phyloP scores from a whole-genome alignment of 2,888 invertebrate species.

The Bombylius major region DNA sequence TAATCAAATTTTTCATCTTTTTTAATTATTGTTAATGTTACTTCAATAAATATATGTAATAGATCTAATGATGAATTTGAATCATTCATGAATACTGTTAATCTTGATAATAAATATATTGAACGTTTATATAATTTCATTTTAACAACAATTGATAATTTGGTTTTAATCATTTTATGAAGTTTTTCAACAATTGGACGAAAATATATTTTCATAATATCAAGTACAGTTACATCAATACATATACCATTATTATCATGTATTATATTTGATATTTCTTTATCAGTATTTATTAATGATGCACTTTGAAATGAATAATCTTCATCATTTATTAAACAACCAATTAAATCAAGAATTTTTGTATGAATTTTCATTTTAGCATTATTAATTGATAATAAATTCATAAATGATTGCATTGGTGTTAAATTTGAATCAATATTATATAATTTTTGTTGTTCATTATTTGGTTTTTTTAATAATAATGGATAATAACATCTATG shows the following conservation, averaged over 20 bases:
- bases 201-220: constrained; percentile 61
- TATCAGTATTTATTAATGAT: no score
- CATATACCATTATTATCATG: constrained; percentile 32
- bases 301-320: background rate
- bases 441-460: constrained; percentile 35
- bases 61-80: constrained; percentile 54
- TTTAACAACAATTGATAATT: constrained; percentile 45
- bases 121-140: constrained; percentile 24
- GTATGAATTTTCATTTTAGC: constrained; percentile 51
- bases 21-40: constrained; percentile 60
- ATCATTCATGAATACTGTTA: constrained; percentile 61
- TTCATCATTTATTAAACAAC: constrained; percentile 48
- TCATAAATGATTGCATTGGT: constrained; percentile 54
- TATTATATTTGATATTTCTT: no score
- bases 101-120: constrained; percentile 57
- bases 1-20: constrained; percentile 47
- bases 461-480: constrained; percentile 36
- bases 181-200: constrained; percentile 55
- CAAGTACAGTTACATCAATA: constrained; percentile 45
- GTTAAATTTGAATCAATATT: constrained; percentile 38
- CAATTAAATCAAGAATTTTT: constrained; percentile 58
- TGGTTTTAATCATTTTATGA: constrained; percentile 50
- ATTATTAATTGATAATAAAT: constrained; percentile 57
- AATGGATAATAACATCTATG: constrained; percentile 65
- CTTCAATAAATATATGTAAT: constrained; percentile 43